Evolutionary conservation across 2,113 vertebrate species (phyloP).

Genomic region (Connochaetes taurinus): DNA sequence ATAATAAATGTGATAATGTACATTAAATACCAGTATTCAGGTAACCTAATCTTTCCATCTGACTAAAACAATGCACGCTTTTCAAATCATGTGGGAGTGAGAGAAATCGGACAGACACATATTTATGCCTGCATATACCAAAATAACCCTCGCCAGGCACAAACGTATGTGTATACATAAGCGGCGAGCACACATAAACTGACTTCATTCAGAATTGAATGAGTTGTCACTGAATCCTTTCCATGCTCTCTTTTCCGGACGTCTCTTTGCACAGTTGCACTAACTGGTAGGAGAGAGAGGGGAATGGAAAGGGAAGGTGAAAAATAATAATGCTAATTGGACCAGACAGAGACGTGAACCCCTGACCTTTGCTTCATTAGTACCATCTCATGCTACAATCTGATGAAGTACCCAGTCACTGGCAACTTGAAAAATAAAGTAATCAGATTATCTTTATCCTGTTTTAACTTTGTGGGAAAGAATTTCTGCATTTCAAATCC

Average conservation of each 20-base stretch:
- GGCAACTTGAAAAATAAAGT: background rate
- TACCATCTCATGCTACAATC: background rate
- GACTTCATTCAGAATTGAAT: background rate
- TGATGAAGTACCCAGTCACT: background rate
- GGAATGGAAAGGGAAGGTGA: background rate
- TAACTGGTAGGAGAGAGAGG: background rate
- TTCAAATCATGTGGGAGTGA: constrained; percentile 33
- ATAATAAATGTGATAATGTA: constrained; percentile 53
- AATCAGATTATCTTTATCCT: constrained; percentile 24
- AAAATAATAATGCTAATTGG: background rate
- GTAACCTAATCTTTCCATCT: constrained; percentile 52
- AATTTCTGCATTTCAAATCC: background rate
- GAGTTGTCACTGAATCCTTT: background rate
- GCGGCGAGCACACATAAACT: background rate
- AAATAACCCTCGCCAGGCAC: background rate
- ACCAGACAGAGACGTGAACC: constrained; percentile 16
- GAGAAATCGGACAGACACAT: background rate
- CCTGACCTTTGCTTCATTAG: constrained; percentile 9
- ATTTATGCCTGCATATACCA: background rate
- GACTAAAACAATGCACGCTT: constrained; percentile 13
- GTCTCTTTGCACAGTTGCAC: background rate
- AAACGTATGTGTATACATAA: background rate
- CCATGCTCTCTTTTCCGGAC: background rate
- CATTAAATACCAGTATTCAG: constrained; percentile 47
- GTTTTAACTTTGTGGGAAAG: background rate